Percentiles rank a stretch among this genome's conserved stretches.
Conservation (phyloP, 2,113 vertebrate species). For the Triplophysa tibetana region DNA sequence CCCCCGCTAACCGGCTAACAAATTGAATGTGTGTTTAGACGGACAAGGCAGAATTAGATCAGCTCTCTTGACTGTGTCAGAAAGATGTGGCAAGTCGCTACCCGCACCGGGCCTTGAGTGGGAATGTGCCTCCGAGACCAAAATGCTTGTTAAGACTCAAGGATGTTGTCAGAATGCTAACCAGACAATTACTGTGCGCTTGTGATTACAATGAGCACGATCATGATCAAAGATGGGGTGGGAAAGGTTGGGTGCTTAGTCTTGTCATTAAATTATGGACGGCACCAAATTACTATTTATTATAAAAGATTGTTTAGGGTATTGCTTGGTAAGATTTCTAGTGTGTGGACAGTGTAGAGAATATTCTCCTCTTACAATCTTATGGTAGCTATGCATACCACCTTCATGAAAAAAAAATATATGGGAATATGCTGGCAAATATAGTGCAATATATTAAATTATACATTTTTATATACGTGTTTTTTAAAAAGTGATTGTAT, state of each 20-base stretch:
- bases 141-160: slow-evolving; percentile 51
- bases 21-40: slow-evolving; percentile 80
- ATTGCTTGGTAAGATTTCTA: not conserved
- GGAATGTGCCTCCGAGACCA: slow-evolving; percentile 48
- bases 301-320: not conserved
- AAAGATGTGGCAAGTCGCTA: slow-evolving; percentile 69
- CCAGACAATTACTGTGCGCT: slow-evolving; percentile 53
- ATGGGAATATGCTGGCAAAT: too few relatives aligned
- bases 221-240: slow-evolving; percentile 41
- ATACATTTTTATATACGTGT: too few relatives aligned
- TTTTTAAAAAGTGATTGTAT: too few relatives aligned
- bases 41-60: slow-evolving; percentile 77
- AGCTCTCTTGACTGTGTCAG: slow-evolving; percentile 75
- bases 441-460: too few relatives aligned
- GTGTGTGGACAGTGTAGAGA: not conserved
- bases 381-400: too few relatives aligned
- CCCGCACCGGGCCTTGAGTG: slow-evolving; percentile 51
- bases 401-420: too few relatives aligned
- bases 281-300: not conserved
- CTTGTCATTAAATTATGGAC: not conserved
- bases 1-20: slow-evolving; percentile 73
- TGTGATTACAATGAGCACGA: slow-evolving; percentile 49
- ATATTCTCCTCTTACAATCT: not conserved
- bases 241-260: slow-evolving; percentile 24
- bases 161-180: slow-evolving; percentile 59